Conservation (phyloP, 2,888 invertebrate species). For the Idaea dimidiata region DNA sequence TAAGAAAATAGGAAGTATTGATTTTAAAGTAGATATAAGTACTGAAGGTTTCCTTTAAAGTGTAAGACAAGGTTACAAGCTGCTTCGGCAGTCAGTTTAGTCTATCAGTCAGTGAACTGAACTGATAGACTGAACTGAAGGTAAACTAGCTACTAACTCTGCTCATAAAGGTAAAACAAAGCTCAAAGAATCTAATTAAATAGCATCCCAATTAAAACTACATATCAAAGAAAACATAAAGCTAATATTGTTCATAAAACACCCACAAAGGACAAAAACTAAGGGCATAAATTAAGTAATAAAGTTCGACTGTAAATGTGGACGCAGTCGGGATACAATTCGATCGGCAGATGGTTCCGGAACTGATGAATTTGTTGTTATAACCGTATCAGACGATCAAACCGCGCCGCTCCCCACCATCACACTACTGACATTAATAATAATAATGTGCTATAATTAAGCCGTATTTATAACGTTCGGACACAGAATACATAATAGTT, state of each 20-base stretch:
- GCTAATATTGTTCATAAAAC: background rate
- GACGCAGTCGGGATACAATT: background rate
- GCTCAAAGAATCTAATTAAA: background rate
- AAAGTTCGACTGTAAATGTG: background rate
- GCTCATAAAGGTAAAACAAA: background rate
- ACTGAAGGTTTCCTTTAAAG: too few species aligned
- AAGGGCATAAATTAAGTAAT: background rate
- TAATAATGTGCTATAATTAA: too few species aligned
- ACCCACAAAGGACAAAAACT: constrained; percentile 1
- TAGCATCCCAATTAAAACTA: constrained; percentile 14
- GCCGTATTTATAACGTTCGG: too few species aligned
- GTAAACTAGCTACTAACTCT: too few species aligned
- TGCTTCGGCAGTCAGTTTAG: too few species aligned
- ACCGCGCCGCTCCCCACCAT: too few species aligned
- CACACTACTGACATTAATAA: too few species aligned
- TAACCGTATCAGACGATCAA: too few species aligned
- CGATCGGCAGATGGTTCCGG: background rate
- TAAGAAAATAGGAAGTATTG: background rate
- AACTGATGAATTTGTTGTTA: background rate
- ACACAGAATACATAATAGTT: too few species aligned
- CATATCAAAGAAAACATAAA: background rate
- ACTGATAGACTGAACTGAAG: too few species aligned
- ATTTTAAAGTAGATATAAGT: background rate
- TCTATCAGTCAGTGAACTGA: too few species aligned
- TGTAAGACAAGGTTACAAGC: too few species aligned